A percentile compares a stretch with the other conserved stretches of the same genome.
phyloP scores from a whole-genome alignment of 92 coral and sea anemone genomes.

The Phymanthus crucifer region DNA sequence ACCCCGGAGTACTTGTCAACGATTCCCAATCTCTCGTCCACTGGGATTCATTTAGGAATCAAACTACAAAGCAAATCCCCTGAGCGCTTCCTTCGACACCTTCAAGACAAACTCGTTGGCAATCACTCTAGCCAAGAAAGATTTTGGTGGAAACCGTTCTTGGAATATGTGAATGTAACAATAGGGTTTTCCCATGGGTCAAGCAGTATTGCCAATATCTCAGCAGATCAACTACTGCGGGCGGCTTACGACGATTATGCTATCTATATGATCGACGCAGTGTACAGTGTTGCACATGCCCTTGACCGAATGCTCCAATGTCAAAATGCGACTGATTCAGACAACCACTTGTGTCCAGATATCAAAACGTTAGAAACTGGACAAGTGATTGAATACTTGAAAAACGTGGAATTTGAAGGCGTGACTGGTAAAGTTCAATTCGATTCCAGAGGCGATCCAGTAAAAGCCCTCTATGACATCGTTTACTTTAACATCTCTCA shows the following conservation, averaged over 20 bases:
- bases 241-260: conserved; percentile 41
- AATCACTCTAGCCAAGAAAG: neutral
- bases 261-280: conserved; percentile 45
- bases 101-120: no score
- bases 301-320: conserved; percentile 23
- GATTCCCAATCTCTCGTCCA: no score
- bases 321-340: conserved; percentile 17
- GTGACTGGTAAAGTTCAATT: conserved; percentile 48
- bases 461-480: conserved; percentile 45
- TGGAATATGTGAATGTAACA: conserved; percentile 18
- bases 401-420: conserved; percentile 45
- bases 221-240: conserved; percentile 9
- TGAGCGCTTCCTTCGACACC: no score
- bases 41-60: no score
- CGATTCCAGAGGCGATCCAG: conserved; percentile 53
- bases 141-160: conserved; percentile 52
- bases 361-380: neutral
- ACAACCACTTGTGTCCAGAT: conserved; percentile 19
- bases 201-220: neutral
- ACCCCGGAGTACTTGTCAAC: no score
- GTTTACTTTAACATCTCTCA: conserved; percentile 38
- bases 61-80: no score
- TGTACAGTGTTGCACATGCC: conserved; percentile 46
- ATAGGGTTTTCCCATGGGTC: neutral
- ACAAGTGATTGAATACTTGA: conserved; percentile 24